These are phyloP conservation scores for Uria lomvia DNA, from an alignment of 2,113 vertebrate species.

Conservation along the genomic window DNA sequence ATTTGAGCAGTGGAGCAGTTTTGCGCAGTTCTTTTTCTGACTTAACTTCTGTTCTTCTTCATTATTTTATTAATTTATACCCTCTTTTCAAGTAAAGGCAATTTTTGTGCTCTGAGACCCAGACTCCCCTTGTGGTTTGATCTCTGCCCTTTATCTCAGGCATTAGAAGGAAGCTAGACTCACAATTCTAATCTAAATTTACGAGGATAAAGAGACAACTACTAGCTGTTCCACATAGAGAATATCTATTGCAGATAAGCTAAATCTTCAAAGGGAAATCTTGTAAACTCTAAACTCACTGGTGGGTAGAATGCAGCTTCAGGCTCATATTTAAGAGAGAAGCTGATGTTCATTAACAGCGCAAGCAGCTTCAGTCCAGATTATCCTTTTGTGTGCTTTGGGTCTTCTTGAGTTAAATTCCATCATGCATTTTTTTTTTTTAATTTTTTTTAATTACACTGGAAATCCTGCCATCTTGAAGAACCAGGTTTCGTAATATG, in stretches of 20 bases:
- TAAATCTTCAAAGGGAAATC: conserved; percentile 11
- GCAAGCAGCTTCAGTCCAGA: not conserved
- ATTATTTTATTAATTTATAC: not conserved
- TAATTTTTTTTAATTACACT: not conserved
- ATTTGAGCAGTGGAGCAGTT: not conserved
- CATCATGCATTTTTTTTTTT: not conserved
- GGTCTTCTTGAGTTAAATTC: not conserved
- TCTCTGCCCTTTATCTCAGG: not conserved
- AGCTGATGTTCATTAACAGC: not conserved
- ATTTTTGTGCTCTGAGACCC: not conserved
- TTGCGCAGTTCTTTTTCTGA: not conserved
- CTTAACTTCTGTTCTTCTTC: not conserved
- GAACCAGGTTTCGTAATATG: not conserved
- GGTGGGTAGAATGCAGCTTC: not conserved
- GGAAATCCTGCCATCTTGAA: not conserved
- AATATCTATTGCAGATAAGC: not conserved
- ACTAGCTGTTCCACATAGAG: not conserved
- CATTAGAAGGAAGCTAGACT: not conserved
- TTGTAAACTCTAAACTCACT: not conserved
- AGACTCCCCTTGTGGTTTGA: not conserved
- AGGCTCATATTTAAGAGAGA: not conserved
- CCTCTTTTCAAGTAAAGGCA: not conserved
- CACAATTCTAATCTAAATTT: not conserved
- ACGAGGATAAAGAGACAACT: not conserved
- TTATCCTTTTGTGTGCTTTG: not conserved